Evolutionary conservation across 2,113 vertebrate genomes (phyloP).

Genomic region (Phainopepla nitens): DNA sequence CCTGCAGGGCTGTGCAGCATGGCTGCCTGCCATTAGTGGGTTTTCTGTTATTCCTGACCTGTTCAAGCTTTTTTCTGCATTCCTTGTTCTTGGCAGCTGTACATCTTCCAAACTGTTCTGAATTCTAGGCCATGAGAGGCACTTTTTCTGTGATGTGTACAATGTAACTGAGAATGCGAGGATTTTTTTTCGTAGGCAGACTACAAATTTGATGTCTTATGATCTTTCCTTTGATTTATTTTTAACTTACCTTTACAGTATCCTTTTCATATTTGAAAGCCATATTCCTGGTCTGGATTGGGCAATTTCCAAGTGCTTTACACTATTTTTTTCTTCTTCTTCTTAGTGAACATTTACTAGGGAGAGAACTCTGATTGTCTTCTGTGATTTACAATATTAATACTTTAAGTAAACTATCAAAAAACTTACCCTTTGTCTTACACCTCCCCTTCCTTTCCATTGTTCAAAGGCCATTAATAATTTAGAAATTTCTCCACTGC

Average conservation of each 20-base stretch:
- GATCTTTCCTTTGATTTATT: background rate
- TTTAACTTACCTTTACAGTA: background rate
- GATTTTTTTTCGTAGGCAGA: background rate
- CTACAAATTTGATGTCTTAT: background rate
- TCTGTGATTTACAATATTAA: background rate
- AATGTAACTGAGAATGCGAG: background rate
- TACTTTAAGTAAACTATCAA: background rate
- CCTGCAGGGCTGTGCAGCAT: background rate
- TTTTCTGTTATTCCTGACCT: background rate
- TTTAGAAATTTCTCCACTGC: background rate
- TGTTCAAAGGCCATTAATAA: background rate
- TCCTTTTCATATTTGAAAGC: background rate
- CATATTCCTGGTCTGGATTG: rapidly evolving
- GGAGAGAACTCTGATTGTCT: background rate
- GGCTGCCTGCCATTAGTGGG: background rate
- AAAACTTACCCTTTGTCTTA: background rate
- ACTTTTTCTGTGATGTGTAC: background rate
- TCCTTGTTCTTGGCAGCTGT: background rate
- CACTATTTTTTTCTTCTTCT: background rate
- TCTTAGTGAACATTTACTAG: background rate
- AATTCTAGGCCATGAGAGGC: background rate
- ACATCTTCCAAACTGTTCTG: background rate
- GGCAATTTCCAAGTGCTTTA: background rate
- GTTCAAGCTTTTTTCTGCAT: background rate
- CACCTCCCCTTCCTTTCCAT: background rate